Conservation (phyloP, 2,888 invertebrate genomes). For the Phyllotreta striolata region DNA sequence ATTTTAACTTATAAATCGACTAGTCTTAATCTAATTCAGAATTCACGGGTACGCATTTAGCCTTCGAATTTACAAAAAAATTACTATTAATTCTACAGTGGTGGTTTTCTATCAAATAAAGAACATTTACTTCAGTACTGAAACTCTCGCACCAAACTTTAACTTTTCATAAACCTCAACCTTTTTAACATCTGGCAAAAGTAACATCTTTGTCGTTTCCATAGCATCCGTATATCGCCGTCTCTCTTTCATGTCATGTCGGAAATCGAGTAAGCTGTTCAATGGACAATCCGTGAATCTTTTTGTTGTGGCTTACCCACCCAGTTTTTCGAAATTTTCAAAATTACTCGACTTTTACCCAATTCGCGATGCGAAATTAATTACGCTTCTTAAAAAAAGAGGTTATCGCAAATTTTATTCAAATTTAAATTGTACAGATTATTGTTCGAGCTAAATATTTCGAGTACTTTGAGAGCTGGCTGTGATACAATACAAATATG, state of each 20-base stretch:
- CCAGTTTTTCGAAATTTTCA: constrained; percentile 20
- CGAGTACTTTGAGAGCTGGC: too few relatives aligned
- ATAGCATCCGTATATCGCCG: constrained; percentile 28
- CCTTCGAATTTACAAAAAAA: constrained; percentile 23
- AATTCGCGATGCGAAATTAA: too few relatives aligned
- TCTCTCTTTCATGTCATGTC: constrained; percentile 36
- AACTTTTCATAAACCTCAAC: constrained; percentile 49
- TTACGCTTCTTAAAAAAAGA: too few relatives aligned
- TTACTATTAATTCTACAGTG: constrained; percentile 22
- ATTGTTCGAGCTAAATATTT: too few relatives aligned
- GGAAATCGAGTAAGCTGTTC: constrained; percentile 29
- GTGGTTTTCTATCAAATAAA: constrained; percentile 35
- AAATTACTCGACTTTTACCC: neutral
- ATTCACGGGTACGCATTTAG: constrained; percentile 36
- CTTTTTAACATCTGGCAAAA: constrained; percentile 48
- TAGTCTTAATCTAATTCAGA: constrained; percentile 30
- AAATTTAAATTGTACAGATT: too few relatives aligned
- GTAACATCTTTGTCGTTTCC: constrained; percentile 33
- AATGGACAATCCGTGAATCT: constrained; percentile 21
- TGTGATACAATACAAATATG: too few relatives aligned
- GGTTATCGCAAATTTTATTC: too few relatives aligned
- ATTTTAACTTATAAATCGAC: constrained; percentile 46
- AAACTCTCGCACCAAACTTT: constrained; percentile 43
- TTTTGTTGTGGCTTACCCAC: constrained; percentile 24
- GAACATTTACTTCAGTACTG: constrained; percentile 38